Conservation (phyloP, 2,797 vertebrate genomes). For the Streptopelia turtur region DNA sequence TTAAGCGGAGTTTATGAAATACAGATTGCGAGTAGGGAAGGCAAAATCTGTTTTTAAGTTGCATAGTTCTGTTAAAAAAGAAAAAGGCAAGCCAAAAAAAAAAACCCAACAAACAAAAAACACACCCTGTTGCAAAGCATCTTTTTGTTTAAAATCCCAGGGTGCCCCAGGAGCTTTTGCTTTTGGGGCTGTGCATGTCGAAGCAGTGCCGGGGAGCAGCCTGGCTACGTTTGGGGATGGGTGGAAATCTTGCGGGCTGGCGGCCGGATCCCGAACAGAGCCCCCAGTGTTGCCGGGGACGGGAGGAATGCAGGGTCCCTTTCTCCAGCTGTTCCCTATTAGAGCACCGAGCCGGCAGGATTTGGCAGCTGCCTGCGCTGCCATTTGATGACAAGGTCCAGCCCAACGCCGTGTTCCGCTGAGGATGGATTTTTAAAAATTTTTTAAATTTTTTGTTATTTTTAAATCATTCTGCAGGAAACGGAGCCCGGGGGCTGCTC, state of each 20-base stretch:
- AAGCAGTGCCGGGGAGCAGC: background rate
- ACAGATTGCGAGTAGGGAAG: fast-evolving
- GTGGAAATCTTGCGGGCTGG: constrained; percentile 53
- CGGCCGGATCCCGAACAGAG: constrained; percentile 69
- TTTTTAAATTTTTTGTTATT: too few species aligned
- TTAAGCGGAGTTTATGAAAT: background rate
- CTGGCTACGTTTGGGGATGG: background rate
- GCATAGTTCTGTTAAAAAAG: background rate
- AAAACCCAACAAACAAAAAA: background rate
- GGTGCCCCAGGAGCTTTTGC: background rate
- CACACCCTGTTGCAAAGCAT: background rate
- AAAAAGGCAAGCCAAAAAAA: background rate
- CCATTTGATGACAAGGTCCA: constrained; percentile 74
- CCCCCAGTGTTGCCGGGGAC: constrained; percentile 73
- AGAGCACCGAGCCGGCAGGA: constrained; percentile 66
- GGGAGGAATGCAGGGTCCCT: constrained; percentile 74
- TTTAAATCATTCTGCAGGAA: constrained; percentile 39
- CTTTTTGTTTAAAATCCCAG: background rate
- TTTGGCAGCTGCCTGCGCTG: constrained; percentile 74
- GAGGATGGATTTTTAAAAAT: background rate
- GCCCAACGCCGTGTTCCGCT: background rate
- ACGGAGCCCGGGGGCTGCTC: background rate
- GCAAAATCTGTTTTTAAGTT: background rate
- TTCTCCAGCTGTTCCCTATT: constrained; percentile 79
- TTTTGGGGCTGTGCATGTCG: background rate